Conservation (phyloP, 2,797 vertebrate species). For the Molossus alvarezi region DNA sequence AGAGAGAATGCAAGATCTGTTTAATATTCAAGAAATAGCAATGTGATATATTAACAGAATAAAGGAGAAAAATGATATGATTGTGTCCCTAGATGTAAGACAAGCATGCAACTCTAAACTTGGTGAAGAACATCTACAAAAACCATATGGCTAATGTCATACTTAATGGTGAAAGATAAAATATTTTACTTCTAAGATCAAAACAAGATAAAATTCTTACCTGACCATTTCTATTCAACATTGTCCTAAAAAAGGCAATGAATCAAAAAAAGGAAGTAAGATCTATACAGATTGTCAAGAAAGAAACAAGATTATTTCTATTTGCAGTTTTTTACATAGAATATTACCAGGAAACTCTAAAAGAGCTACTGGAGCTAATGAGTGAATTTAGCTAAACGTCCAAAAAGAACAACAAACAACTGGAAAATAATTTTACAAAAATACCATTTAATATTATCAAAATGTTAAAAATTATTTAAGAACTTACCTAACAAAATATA, state of each 20-base stretch:
- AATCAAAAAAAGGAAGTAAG: neutral
- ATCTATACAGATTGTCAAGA: neutral
- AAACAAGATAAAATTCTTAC: neutral
- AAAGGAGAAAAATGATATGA: slow-evolving; percentile 5
- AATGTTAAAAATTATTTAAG: neutral
- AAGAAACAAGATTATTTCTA: neutral
- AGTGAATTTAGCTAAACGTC: neutral
- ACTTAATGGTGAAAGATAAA: neutral
- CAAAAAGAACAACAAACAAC: neutral
- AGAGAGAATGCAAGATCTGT: neutral
- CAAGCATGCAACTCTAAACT: neutral
- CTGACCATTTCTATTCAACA: neutral
- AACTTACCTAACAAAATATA: neutral
- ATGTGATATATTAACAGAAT: neutral
- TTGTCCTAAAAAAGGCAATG: neutral
- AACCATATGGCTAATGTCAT: neutral
- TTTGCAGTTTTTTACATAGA: neutral
- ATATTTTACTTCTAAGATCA: neutral
- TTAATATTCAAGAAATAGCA: neutral
- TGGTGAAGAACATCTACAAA: neutral
- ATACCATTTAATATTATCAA: neutral
- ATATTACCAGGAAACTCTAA: neutral
- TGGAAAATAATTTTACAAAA: slow-evolving; percentile 1
- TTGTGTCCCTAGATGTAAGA: neutral
- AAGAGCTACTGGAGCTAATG: neutral